These are phyloP conservation scores for Brachypodius melanocephalos DNA, from an alignment of 2,113 vertebrate species.

Conservation along the genomic window DNA sequence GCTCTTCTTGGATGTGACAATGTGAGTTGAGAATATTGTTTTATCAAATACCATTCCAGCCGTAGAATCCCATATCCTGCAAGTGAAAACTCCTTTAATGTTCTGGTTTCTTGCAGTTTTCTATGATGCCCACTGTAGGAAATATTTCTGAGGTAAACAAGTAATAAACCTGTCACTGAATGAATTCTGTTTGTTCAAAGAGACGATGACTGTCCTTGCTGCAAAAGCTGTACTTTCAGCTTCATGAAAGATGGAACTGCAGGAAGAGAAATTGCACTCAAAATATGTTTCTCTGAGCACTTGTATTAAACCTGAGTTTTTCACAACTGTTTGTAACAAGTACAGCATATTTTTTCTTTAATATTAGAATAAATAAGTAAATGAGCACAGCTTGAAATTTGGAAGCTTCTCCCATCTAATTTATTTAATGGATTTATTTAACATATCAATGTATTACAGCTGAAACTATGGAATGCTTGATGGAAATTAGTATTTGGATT, in stretches of 20 bases:
- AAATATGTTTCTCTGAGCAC: neutral
- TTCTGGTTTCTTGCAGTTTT: constrained; percentile 15
- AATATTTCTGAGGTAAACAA: constrained; percentile 33
- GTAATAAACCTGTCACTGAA: constrained; percentile 40
- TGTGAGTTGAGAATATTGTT: neutral
- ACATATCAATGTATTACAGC: neutral
- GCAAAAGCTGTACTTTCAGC: neutral
- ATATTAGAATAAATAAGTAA: neutral
- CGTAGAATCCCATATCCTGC: neutral
- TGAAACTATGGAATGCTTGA: neutral
- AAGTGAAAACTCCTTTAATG: constrained; percentile 15
- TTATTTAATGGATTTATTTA: neutral
- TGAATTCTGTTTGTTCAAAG: constrained; percentile 26
- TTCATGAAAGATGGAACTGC: neutral
- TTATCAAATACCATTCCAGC: neutral
- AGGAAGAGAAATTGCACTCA: neutral
- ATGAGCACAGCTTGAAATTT: neutral
- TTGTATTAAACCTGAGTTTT: neutral
- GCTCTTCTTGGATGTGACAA: neutral
- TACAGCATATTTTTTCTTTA: neutral
- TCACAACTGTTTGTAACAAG: neutral
- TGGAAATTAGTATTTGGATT: neutral
- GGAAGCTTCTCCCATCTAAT: neutral
- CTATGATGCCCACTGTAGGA: neutral
- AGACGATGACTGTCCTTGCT: neutral